Evolutionary conservation across 1,140 invertebrate species (phyloP).

Genomic region (Magallana ariakensis): DNA sequence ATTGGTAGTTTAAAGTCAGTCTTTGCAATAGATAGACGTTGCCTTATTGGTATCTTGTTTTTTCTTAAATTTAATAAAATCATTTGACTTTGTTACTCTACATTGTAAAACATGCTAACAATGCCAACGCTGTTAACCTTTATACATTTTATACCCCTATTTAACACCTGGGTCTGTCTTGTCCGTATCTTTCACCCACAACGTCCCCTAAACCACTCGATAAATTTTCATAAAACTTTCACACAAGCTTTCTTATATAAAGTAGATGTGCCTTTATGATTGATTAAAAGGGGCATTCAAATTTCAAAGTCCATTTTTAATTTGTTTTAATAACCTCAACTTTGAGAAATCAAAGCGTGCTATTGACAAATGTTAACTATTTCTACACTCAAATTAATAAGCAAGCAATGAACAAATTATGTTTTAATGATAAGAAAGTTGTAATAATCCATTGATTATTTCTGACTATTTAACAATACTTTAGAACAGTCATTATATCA

Average conservation of each 20-base stretch:
- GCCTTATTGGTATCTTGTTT: constrained; percentile 5
- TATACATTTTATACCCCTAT: neutral
- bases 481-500: constrained; percentile 38
- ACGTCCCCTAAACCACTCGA: too few relatives aligned
- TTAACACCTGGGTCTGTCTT: constrained; percentile 4
- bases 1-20: constrained; percentile 13
- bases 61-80: constrained; percentile 13
- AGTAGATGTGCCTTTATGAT: neutral
- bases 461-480: neutral
- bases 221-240: too few relatives aligned
- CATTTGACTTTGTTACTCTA: neutral
- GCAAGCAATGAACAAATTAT: too few relatives aligned
- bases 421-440: neutral
- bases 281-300: neutral
- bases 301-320: neutral
- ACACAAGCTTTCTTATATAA: neutral
- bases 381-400: constrained; percentile 5
- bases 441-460: neutral
- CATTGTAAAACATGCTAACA: constrained; percentile 8
- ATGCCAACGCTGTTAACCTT: constrained; percentile 3
- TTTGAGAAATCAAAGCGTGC: neutral
- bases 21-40: constrained; percentile 1
- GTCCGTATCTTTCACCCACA: too few relatives aligned
- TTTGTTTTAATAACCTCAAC: neutral
- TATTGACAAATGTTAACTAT: neutral